These are phyloP conservation scores for Sebastes alutus DNA, from an alignment of 2,797 vertebrate species.

Conservation along the genomic window DNA sequence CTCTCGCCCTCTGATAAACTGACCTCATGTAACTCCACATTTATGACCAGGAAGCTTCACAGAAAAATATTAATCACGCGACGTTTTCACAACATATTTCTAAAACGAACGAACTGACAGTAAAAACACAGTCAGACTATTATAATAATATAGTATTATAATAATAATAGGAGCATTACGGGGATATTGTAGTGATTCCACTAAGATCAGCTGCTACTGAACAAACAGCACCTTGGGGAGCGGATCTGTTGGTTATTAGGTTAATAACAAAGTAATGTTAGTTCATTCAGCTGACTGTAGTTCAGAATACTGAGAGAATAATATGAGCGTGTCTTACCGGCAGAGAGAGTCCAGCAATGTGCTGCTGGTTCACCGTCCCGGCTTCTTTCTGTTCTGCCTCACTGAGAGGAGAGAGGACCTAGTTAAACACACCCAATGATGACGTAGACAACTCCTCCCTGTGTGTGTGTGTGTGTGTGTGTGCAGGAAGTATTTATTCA, in stretches of 20 bases:
- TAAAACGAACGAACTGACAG: neutral
- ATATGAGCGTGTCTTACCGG: neutral
- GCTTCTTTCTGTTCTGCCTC: neutral
- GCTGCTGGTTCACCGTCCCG: neutral
- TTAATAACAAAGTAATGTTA: neutral
- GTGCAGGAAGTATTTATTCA: neutral
- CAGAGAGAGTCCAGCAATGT: too few relatives aligned
- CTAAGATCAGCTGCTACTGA: neutral
- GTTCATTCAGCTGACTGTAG: neutral
- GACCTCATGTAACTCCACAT: neutral
- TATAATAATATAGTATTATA: too few relatives aligned
- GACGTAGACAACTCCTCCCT: neutral
- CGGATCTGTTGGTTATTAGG: neutral
- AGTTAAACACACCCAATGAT: neutral
- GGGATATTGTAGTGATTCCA: neutral
- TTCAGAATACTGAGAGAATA: neutral
- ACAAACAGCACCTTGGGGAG: too few relatives aligned
- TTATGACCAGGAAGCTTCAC: neutral
- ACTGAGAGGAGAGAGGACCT: neutral
- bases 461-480: neutral
- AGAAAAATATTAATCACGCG: neutral
- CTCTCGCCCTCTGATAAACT: neutral
- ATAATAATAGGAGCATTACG: too few relatives aligned
- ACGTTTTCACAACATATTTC: neutral
- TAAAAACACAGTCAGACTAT: neutral